Evolutionary conservation across 2,113 vertebrate genomes (phyloP).

Genomic region (Anser brachyrhynchus): DNA sequence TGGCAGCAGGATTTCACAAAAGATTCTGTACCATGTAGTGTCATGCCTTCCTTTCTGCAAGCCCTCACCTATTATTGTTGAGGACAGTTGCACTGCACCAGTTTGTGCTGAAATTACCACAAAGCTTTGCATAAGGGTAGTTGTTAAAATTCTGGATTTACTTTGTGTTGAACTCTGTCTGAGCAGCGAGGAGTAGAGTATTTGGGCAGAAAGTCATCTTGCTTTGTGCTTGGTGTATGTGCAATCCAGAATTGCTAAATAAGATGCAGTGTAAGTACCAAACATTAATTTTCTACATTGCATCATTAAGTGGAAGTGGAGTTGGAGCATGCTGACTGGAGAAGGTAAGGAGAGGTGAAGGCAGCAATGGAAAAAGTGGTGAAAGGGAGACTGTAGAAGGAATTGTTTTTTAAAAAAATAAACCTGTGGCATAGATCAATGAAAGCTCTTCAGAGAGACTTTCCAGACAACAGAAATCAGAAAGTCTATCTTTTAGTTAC

Average conservation of each 20-base stretch:
- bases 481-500: background rate
- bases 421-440: background rate
- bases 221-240: background rate
- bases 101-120: background rate
- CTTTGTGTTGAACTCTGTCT: background rate
- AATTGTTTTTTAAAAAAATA: background rate
- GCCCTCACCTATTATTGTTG: background rate
- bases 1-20: background rate
- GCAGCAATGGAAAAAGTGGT: background rate
- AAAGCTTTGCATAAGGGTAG: background rate
- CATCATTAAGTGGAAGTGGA: background rate
- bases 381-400: background rate
- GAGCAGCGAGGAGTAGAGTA: background rate
- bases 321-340: background rate
- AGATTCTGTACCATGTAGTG: background rate
- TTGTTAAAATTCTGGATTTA: background rate
- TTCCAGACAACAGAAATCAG: background rate
- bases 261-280: background rate
- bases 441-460: background rate
- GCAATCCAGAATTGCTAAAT: background rate
- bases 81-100: background rate
- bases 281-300: background rate
- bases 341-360: background rate
- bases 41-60: background rate
- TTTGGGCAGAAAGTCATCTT: background rate